These are phyloP conservation scores for Dromococcyx pavoninus DNA, from an alignment of 2,797 vertebrate species.

Conservation along the genomic window DNA sequence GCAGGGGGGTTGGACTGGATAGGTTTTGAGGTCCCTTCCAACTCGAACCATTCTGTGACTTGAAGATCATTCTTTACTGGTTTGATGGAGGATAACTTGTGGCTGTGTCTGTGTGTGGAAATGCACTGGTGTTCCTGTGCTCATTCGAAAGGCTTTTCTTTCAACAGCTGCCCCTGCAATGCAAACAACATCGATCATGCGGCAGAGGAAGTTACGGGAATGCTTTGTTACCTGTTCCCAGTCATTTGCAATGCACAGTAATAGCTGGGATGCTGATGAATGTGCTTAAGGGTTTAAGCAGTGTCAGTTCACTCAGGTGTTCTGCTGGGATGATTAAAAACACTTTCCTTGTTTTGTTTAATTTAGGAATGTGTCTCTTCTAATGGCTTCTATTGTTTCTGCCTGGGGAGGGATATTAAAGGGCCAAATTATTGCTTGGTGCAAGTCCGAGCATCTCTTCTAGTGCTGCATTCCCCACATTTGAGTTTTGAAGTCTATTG, in stretches of 20 bases:
- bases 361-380: too few species aligned
- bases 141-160: not conserved
- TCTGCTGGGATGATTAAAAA: not conserved
- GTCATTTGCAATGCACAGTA: not conserved
- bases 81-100: not conserved
- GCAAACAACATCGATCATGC: not conserved
- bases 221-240: not conserved
- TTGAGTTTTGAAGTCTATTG: not conserved
- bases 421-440: not conserved
- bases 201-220: not conserved
- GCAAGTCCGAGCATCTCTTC: not conserved
- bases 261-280: not conserved
- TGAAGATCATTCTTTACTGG: not conserved
- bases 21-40: too few species aligned
- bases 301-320: not conserved
- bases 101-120: not conserved
- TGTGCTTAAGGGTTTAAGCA: not conserved
- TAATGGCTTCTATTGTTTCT: not conserved
- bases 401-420: fast-evolving
- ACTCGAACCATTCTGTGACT: too few species aligned
- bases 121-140: not conserved
- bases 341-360: not conserved
- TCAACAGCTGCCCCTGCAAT: not conserved
- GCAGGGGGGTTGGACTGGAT: too few species aligned
- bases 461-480: too few species aligned